A percentile compares a stretch with the other conserved stretches of the same genome.
These are phyloP conservation scores for Archivesica marissinica DNA, from an alignment of 1,140 invertebrate genomes.

Conservation along the genomic window DNA sequence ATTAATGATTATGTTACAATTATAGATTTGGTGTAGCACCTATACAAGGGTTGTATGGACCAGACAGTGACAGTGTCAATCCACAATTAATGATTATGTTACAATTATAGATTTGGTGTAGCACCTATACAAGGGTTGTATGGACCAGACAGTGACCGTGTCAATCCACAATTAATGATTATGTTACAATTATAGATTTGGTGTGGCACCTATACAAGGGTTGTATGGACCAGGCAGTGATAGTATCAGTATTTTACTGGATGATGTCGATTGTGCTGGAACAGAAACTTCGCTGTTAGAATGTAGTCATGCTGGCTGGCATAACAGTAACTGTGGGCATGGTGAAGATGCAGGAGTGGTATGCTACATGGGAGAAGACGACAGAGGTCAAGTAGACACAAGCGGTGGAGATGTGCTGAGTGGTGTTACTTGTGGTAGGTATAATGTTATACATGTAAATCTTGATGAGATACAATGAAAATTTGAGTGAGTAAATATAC, in stretches of 20 bases:
- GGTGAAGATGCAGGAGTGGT: slow-evolving; percentile 86
- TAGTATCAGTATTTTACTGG: slow-evolving; percentile 86
- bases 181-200: slow-evolving; percentile 12
- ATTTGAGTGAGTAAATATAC: too few species aligned
- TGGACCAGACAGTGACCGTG: too few species aligned
- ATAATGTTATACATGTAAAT: not conserved
- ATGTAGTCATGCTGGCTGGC: slow-evolving; percentile 90
- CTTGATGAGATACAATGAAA: not conserved
- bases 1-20: too few species aligned
- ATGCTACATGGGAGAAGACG: slow-evolving; percentile 56
- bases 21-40: too few species aligned
- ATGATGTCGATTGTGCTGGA: slow-evolving; percentile 89
- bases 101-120: too few species aligned
- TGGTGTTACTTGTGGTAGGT: slow-evolving; percentile 6
- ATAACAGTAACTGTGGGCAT: slow-evolving; percentile 88
- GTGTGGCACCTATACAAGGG: slow-evolving; percentile 7
- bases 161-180: too few species aligned
- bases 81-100: too few species aligned
- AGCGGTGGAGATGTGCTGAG: not conserved
- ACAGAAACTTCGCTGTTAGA: slow-evolving; percentile 88
- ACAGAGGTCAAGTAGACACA: not conserved
- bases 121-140: too few species aligned
- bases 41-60: too few species aligned
- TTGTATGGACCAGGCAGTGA: slow-evolving; percentile 40
- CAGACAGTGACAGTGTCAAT: too few species aligned